Conservation (phyloP, 2,888 invertebrate genomes). For the Chrysotoxum bicinctum region DNA sequence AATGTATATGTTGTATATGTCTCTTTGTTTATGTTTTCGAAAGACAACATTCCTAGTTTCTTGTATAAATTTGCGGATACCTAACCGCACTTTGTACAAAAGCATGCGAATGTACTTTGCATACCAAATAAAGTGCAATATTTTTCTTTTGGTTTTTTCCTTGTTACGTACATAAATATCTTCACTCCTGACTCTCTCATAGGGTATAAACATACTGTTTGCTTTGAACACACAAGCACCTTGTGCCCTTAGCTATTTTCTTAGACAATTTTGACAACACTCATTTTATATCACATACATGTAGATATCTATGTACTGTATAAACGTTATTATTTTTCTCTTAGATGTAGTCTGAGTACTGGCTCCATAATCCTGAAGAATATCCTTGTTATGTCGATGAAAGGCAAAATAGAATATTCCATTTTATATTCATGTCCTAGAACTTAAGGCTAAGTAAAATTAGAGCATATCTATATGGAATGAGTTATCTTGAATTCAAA, state of each 20-base stretch:
- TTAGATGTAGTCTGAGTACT: constrained; percentile 1
- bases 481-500: not conserved
- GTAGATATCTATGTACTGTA: not conserved
- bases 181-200: not conserved
- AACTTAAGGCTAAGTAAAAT: constrained; percentile 11
- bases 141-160: constrained; percentile 17
- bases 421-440: constrained; percentile 26
- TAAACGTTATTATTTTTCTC: not conserved
- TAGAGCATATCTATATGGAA: not conserved
- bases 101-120: constrained; percentile 11
- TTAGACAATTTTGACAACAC: constrained; percentile 26
- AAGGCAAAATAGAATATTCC: constrained; percentile 16
- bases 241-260: constrained; percentile 16
- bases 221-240: not conserved
- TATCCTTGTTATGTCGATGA: constrained; percentile 1
- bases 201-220: constrained; percentile 8
- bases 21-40: not conserved
- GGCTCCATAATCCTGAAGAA: not conserved
- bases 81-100: constrained; percentile 4
- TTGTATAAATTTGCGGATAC: constrained; percentile 15
- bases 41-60: constrained; percentile 13
- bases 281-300: not conserved
- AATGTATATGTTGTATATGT: not conserved
- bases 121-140: constrained; percentile 32
- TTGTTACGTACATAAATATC: not conserved